Evolutionary conservation across 2,888 invertebrate species (phyloP), one percentile per base, ranked within the genome.

Genomic region (Abscondita cerata): DNA sequence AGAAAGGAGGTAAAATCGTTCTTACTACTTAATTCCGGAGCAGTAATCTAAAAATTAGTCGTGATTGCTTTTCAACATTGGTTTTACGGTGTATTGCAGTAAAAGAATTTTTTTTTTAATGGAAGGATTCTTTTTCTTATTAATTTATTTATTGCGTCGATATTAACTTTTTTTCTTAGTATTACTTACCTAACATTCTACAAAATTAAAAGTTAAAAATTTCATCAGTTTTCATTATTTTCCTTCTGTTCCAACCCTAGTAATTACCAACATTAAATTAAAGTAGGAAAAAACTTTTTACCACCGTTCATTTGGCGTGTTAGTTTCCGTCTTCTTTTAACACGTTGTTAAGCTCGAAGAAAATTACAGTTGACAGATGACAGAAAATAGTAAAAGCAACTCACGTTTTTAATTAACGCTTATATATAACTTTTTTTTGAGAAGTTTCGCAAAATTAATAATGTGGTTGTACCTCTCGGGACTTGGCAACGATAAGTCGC

Each of bases 361-460:
- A 20, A 25, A 53, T 62, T 58, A 31, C 47, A 48, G 57, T 25
- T 61, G 61, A 61, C 61, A 56, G 52, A 61, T 52, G 56, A 61
- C 56, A 40, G 51, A 51, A 56, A 57, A 61, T 61, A 52, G 33
- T n/a, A 44, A 36, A 62, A 53, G 31, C 62, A 57, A 52, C 62
- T 57, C 62, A 57, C 62, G 62, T 62, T 56, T 62, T 62, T 62
- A 62, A 62, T 62, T 62, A 62, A 58, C 57, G 47, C 40, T 13
- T 62, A 36, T 44, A 44, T 53, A 57, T 48, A 62, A 52, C 52
- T 55, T 50, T 52, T 44, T 48, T 53, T 62, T 57, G 31, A 25
- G 52, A 53, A 53, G 47, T 52, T 52, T 18, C 9, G 52, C 34
- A 59, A 59, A 59, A 46, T 59, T 59, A 59, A 59, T 59, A 59